Evolutionary conservation across 2,113 vertebrate genomes (phyloP).

Genomic region (Lasiurus borealis): DNA sequence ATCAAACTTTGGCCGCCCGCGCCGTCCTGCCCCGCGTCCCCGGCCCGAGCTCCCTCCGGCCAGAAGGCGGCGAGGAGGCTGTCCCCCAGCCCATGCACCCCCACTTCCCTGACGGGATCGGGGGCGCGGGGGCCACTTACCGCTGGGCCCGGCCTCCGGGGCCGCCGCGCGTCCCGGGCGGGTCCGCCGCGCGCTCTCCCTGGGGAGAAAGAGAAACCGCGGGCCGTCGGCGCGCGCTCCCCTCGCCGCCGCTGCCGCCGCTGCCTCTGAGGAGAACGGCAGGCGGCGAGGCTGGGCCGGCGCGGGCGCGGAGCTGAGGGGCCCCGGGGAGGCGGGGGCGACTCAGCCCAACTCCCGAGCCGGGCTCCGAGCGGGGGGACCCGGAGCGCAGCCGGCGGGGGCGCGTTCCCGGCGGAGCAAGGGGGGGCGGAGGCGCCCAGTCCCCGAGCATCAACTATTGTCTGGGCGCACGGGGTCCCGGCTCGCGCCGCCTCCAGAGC

Average conservation of each 20-base stretch:
- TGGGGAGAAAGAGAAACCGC: constrained; percentile 76
- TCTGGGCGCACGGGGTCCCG: constrained; percentile 60
- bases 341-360: constrained; percentile 37
- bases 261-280: constrained; percentile 60
- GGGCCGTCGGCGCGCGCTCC: constrained; percentile 70
- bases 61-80: not conserved
- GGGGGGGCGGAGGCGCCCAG: not conserved
- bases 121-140: constrained; percentile 69
- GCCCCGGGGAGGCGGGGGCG: not conserved
- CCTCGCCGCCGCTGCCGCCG: constrained; percentile 67
- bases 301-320: constrained; percentile 44
- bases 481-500: constrained; percentile 28
- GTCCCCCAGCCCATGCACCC: not conserved
- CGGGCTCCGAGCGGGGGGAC: not conserved
- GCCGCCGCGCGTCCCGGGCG: constrained; percentile 69
- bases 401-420: not conserved
- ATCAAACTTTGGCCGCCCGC: constrained; percentile 74
- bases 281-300: constrained; percentile 36
- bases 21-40: not conserved
- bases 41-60: not conserved
- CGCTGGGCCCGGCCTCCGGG: constrained; percentile 57
- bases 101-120: not conserved
- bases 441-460: constrained; percentile 76
- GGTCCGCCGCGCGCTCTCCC: constrained; percentile 77
- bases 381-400: not conserved